Evolutionary conservation across 2,888 invertebrate species (phyloP).

Genomic region (Chrysolina americana): DNA sequence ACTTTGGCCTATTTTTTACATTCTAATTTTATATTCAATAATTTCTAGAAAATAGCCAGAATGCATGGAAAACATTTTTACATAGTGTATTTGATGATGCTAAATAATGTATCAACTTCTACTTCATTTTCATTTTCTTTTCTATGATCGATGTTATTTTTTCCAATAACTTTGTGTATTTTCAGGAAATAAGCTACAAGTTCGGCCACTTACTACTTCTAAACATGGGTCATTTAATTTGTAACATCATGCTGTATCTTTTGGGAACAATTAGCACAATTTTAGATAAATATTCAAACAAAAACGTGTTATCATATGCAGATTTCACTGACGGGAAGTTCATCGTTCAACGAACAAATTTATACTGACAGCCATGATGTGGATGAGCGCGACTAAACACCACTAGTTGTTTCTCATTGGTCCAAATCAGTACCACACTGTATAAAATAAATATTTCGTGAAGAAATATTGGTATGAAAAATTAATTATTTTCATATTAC

Average conservation of each 20-base stretch:
- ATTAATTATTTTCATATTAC: background rate
- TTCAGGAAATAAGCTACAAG: background rate
- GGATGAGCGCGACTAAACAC: slow-evolving; percentile 88
- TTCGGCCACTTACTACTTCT: slow-evolving; percentile 54
- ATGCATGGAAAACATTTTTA: background rate
- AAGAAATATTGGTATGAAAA: background rate
- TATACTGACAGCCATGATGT: slow-evolving; percentile 98
- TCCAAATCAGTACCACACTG: slow-evolving; percentile 58
- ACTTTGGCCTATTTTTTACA: slow-evolving; percentile 51
- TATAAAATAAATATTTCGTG: slow-evolving; percentile 22
- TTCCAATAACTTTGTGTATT: slow-evolving; percentile 25
- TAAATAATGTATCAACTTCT: slow-evolving; percentile 26
- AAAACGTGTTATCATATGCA: slow-evolving; percentile 64
- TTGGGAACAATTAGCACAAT: slow-evolving; percentile 57
- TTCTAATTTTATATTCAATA: slow-evolving; percentile 35
- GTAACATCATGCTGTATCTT: slow-evolving; percentile 64
- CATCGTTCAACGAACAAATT: slow-evolving; percentile 91
- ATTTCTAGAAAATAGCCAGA: background rate
- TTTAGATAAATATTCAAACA: slow-evolving; percentile 60
- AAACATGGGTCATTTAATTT: slow-evolving; percentile 56
- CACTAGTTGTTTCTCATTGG: slow-evolving; percentile 79
- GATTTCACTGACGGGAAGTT: slow-evolving; percentile 83
- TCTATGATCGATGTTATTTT: slow-evolving; percentile 31
- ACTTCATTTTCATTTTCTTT: slow-evolving; percentile 39
- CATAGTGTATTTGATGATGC: background rate